These are phyloP conservation scores for Molanna angustata DNA, from an alignment of 2,888 invertebrate genomes.

Conservation along the genomic window DNA sequence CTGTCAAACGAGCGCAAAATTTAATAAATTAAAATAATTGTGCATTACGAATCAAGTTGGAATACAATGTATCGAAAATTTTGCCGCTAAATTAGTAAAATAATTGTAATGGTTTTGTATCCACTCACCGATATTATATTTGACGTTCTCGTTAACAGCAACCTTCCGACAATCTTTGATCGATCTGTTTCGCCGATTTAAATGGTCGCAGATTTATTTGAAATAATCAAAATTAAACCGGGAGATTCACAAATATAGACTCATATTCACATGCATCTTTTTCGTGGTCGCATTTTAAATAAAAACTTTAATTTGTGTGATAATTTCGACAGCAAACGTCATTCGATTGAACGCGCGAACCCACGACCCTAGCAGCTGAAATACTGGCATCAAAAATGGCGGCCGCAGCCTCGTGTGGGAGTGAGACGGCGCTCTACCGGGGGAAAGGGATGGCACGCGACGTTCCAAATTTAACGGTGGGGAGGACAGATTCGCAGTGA, in stretches of 20 bases:
- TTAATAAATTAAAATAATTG: neutral
- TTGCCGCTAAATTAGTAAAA: too few species aligned
- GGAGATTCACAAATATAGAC: too few species aligned
- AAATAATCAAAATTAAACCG: too few species aligned
- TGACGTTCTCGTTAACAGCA: conserved; percentile 15
- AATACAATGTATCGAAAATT: too few species aligned
- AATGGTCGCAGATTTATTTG: neutral
- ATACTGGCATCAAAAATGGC: conserved; percentile 58
- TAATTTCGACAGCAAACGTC: neutral
- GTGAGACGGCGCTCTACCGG: conserved; percentile 17
- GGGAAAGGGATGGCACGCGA: conserved; percentile 14
- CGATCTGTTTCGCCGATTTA: conserved; percentile 6
- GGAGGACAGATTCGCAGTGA: conserved; percentile 21
- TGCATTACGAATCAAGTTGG: neutral
- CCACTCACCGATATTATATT: conserved; percentile 5
- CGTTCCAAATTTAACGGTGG: conserved; percentile 21
- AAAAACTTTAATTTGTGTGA: neutral
- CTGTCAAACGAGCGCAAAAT: too few species aligned
- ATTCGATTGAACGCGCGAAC: neutral
- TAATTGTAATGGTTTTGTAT: too few species aligned
- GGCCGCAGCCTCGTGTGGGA: conserved; percentile 53
- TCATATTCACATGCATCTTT: too few species aligned
- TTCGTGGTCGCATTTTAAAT: too few species aligned
- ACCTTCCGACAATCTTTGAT: conserved; percentile 7
- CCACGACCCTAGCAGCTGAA: conserved; percentile 35